A percentile compares a stretch with the other conserved stretches of the same genome.
These are phyloP conservation scores for Tribolium madens DNA, from an alignment of 1,140 invertebrate genomes.

Conservation along the genomic window DNA sequence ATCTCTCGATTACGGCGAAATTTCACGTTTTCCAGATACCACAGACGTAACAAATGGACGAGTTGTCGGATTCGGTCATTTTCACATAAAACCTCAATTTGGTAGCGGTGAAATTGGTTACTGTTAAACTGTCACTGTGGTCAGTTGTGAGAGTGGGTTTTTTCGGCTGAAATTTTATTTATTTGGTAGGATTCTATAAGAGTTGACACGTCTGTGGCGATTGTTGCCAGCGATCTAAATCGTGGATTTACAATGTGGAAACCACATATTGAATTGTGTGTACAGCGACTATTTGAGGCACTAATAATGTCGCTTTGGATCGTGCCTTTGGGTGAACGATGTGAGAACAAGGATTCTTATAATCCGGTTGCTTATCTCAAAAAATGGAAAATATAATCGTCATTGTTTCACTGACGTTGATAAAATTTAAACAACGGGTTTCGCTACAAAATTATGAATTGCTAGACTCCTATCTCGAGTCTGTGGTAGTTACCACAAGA, in stretches of 20 bases:
- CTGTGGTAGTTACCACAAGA: neutral
- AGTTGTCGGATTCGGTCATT: neutral
- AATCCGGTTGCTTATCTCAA: neutral
- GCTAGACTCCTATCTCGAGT: neutral
- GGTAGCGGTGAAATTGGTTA: neutral
- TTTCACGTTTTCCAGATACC: constrained; percentile 10
- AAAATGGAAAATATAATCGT: neutral
- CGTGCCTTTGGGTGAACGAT: constrained; percentile 5
- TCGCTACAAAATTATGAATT: neutral
- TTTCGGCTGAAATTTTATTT: neutral
- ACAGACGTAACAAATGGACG: neutral
- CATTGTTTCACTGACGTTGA: neutral
- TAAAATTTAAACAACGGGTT: neutral
- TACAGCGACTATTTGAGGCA: neutral
- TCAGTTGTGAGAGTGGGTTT: neutral
- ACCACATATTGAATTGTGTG: constrained; percentile 3
- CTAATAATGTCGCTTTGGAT: neutral
- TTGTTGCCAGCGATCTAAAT: too few relatives aligned
- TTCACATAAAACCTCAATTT: neutral
- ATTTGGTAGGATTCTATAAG: neutral
- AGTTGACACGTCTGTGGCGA: neutral
- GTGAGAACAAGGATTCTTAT: neutral
- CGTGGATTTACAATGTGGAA: constrained; percentile 10
- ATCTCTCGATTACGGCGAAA: constrained; percentile 24
- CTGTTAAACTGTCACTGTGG: neutral